Percentiles rank a stretch among this genome's conserved stretches.
Evolutionary conservation across 2,113 vertebrate species (phyloP).

Genomic region (Lagopus muta): DNA sequence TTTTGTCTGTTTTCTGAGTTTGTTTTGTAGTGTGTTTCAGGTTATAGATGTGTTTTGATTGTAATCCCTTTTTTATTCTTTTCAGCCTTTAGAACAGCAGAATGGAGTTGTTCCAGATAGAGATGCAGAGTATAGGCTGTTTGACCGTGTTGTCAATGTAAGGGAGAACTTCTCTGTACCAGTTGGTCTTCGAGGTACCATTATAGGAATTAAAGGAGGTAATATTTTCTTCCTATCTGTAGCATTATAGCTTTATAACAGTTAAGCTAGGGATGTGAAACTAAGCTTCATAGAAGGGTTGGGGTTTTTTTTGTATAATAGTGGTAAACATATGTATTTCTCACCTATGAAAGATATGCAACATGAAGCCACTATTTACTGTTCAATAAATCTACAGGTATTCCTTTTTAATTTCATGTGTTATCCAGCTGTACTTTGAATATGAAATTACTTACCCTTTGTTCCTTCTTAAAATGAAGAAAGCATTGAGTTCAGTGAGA

Average conservation of each 20-base stretch:
- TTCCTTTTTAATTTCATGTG: not conserved
- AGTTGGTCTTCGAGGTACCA: slow-evolving; percentile 92
- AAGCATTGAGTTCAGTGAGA: not conserved
- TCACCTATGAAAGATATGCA: not conserved
- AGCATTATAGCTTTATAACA: not conserved
- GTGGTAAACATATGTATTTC: not conserved
- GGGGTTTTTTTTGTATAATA: not conserved
- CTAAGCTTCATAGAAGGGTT: not conserved
- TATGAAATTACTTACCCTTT: not conserved
- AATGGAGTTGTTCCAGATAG: slow-evolving; percentile 92
- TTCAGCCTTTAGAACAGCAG: slow-evolving; percentile 93
- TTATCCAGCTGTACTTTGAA: not conserved
- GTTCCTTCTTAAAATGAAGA: not conserved
- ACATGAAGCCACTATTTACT: not conserved
- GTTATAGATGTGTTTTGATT: not conserved
- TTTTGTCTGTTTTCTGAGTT: not conserved
- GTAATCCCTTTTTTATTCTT: not conserved
- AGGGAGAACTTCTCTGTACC: slow-evolving; percentile 95
- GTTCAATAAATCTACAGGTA: not conserved
- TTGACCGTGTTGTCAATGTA: slow-evolving; percentile 95
- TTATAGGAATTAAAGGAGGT: slow-evolving; percentile 98
- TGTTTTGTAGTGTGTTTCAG: not conserved
- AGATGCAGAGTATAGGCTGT: slow-evolving; percentile 91
- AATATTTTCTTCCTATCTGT: slow-evolving; percentile 23
- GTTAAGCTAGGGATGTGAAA: not conserved